Base-by-base conservation (phyloP, 1,140 invertebrate genomes). In the Apis florea region DNA sequence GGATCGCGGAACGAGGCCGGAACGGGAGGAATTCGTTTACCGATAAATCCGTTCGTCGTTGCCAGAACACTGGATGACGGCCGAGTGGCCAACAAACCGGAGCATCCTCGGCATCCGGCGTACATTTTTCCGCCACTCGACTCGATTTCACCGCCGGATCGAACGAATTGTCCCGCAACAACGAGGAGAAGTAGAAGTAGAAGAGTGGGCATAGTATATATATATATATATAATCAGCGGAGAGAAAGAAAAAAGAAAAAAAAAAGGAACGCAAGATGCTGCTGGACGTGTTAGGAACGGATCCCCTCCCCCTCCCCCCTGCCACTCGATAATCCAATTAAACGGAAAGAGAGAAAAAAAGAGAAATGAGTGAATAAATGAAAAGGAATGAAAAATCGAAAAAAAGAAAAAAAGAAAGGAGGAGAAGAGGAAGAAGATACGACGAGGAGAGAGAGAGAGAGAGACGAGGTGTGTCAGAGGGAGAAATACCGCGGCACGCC, bases 401-500 rank as follows among this genome's bases (percentile, higher is more conserved):
- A 68, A n/a, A n/a, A 4, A 13, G 6, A 68, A n/a, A n/a, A 83
- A 69, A 72, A 78, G 40, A 1, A 63, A 71, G 31, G 74, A 61
- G 74, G 64, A 61, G 15, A 76, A 59, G 53, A 58, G 51, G 17
- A 54, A 74, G 40, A 56, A 26, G 54, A 69, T 3, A 71, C 6
- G 49, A 75, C 21, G 21, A n/a, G 54, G 26, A 19, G 5, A 31
- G 15, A 21, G 26, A 59, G 40, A 51, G 68, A 31, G 40, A 51
- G 2, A 82, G 40, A 54, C 15, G 56, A 79, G 17, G 15, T 26
- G 64, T 11, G 12, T 40, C 2, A 51, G 53, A 26, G 69, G 26
- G 54, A 72, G 64, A 84, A 83, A 66, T 54, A 51, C 64, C 64
- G 69, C 78, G n/a, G n/a, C 80, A 74, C 58, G 82, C 85, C 85